Evolutionary conservation across 2,797 vertebrate species (phyloP).

Genomic region (Spinibarbus caldwelli): DNA sequence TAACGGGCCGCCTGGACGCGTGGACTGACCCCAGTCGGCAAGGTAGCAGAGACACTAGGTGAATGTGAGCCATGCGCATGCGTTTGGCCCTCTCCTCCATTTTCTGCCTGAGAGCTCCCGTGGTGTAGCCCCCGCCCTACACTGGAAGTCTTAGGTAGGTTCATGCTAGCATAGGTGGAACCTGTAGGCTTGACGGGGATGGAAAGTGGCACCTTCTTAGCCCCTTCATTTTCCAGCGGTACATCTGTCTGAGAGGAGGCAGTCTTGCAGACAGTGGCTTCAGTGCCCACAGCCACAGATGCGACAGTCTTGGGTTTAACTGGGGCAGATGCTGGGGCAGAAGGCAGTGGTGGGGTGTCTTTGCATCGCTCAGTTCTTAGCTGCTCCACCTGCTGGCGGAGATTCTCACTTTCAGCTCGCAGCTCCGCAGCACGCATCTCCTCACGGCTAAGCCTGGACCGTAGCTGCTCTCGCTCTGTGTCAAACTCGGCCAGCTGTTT

Average conservation of each 20-base stretch:
- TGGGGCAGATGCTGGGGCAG: constrained; percentile 65
- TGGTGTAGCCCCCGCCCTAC: constrained; percentile 72
- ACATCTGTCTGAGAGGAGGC: constrained; percentile 89
- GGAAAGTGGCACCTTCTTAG: constrained; percentile 84
- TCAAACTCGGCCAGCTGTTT: constrained; percentile 96
- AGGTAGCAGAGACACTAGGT: constrained; percentile 67
- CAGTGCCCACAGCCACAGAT: constrained; percentile 87
- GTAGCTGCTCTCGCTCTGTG: constrained; percentile 92
- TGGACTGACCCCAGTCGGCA: constrained; percentile 87
- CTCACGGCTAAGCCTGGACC: constrained; percentile 89
- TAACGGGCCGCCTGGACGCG: constrained; percentile 94
- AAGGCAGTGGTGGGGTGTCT: constrained; percentile 55
- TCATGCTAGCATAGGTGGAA: constrained; percentile 79
- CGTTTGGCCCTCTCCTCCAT: constrained; percentile 82
- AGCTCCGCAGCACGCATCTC: constrained; percentile 82
- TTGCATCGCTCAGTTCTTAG: constrained; percentile 84
- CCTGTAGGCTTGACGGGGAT: constrained; percentile 85
- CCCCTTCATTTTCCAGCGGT: constrained; percentile 78
- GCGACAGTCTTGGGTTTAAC: constrained; percentile 76
- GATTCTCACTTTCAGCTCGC: constrained; percentile 86
- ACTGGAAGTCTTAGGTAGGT: constrained; percentile 81
- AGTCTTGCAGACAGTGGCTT: constrained; percentile 77
- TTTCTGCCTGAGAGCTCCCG: constrained; percentile 81
- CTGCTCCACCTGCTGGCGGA: constrained; percentile 90
- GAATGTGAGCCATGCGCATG: constrained; percentile 78